phyloP scores from a whole-genome alignment of 92 coral and sea anemone genomes.

The Pocillopora grandis region DNA sequence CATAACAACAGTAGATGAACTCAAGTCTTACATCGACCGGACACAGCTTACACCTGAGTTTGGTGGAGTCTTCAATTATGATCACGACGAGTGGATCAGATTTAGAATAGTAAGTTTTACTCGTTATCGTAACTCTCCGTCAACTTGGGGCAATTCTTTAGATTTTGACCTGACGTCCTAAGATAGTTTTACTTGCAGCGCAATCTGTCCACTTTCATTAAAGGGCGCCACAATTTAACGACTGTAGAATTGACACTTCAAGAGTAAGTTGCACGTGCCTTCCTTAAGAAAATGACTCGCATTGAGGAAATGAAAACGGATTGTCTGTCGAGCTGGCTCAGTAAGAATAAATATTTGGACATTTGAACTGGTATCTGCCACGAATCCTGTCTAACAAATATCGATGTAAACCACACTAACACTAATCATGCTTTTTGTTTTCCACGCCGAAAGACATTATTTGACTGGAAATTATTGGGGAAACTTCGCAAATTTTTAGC shows the following conservation, averaged over 20 bases:
- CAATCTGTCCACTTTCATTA: not conserved
- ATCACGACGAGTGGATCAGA: slow-evolving; percentile 97
- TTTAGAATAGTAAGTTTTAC: slow-evolving; percentile 89
- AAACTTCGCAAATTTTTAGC: too few species aligned
- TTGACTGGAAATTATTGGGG: not conserved
- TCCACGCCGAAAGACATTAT: not conserved
- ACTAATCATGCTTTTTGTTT: not conserved
- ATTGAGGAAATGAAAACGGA: not conserved
- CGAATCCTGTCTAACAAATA: slow-evolving; percentile 18
- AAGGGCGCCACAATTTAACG: not conserved
- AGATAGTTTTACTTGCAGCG: not conserved
- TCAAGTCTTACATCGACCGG: slow-evolving; percentile 74
- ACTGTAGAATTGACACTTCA: not conserved
- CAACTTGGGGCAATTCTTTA: not conserved
- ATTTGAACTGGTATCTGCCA: not conserved
- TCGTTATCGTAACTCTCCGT: not conserved
- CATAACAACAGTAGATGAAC: slow-evolving; percentile 89
- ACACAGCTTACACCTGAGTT: slow-evolving; percentile 90
- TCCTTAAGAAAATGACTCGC: not conserved
- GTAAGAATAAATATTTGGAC: not conserved
- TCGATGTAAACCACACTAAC: not conserved
- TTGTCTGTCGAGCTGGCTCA: not conserved
- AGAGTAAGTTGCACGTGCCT: not conserved
- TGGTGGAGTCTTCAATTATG: slow-evolving; percentile 91
- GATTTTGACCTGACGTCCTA: not conserved